A percentile compares a stretch with the other conserved stretches of the same genome.
phyloP scores from a whole-genome alignment of 2,797 vertebrate species.

The Otus scops region DNA sequence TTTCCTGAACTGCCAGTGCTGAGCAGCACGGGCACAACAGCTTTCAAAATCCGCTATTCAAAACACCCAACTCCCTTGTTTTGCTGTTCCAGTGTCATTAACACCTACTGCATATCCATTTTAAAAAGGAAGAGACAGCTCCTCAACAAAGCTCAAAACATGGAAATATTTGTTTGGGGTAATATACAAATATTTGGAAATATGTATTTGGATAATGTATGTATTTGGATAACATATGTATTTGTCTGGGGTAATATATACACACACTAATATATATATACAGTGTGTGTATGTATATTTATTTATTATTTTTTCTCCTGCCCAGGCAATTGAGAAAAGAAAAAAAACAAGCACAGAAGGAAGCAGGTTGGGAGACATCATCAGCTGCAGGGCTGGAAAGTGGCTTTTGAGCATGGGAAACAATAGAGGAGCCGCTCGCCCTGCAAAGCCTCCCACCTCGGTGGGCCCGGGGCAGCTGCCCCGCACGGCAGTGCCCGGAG shows the following conservation, averaged over 20 bases:
- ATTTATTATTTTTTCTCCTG: neutral
- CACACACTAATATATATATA: neutral
- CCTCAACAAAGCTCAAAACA: neutral
- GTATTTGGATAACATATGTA: neutral
- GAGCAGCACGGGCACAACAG: neutral
- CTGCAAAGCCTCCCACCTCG: neutral
- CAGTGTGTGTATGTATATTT: rapidly evolving
- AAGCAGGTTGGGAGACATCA: neutral
- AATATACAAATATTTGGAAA: neutral
- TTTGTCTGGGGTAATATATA: neutral
- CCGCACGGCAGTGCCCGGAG: neutral
- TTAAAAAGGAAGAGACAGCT: neutral
- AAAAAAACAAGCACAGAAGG: neutral
- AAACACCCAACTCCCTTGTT: neutral
- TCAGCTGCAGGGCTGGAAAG: neutral
- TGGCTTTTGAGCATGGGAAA: neutral
- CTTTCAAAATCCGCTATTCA: neutral
- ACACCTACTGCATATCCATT: neutral
- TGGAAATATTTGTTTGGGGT: neutral
- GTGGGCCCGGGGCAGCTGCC: neutral
- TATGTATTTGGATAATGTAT: neutral
- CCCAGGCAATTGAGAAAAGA: neutral
- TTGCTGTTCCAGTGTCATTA: neutral
- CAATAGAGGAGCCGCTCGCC: neutral
- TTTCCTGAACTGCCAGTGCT: neutral